Evolutionary conservation across 2,797 vertebrate genomes (phyloP), one percentile per base, ranked within the genome.

Genomic region (Odontamblyopus lacepedii): DNA sequence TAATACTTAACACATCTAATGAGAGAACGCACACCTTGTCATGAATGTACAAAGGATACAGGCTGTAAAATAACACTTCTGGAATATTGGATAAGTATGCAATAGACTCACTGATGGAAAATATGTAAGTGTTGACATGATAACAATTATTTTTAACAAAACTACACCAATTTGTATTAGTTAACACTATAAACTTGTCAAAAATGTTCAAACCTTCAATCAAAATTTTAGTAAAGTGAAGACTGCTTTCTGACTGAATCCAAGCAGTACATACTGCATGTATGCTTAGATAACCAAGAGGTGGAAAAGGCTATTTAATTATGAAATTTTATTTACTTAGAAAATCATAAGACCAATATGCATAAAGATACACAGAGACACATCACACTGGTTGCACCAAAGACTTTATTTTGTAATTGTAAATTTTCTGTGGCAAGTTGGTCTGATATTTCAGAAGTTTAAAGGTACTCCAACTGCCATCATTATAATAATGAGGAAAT

Each of bases 1-100:
- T 29, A 27, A 50, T 66, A 51, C 64, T 64, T 66, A 27, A 50
- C 64, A 57, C 53, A 38, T 57, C 30, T 69, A 59, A 35, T 69
- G 67, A 38, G 13, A 69, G 30, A 67, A 67, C 29, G 51, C 27
- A 15, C n/a, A 4, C 18, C 62, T 41, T 41, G 35, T 12, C n/a
- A 3, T 63, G 35, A 63, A 66, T 66, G 44, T 19, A 29, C 44
- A 29, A 51, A 50, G 64, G 27, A 64, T 26, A 48, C 6, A 26
- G 63, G n/a, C 35, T 18, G n/a, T 38, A 38, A n/a, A 9, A 9
- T 23, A 38, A 38, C 61, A 63, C 62, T 63, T 63, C 19, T 63
- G 35, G 4, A 5, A 26, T 44, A 13, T 26, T 61, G 23, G n/a
- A 44, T 23, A 26, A 35, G 32, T 26, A 64, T 44, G n/a, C 38